These are phyloP conservation scores for Montipora capitata DNA, from an alignment of 92 coral and sea anemone genomes.

Conservation along the genomic window DNA sequence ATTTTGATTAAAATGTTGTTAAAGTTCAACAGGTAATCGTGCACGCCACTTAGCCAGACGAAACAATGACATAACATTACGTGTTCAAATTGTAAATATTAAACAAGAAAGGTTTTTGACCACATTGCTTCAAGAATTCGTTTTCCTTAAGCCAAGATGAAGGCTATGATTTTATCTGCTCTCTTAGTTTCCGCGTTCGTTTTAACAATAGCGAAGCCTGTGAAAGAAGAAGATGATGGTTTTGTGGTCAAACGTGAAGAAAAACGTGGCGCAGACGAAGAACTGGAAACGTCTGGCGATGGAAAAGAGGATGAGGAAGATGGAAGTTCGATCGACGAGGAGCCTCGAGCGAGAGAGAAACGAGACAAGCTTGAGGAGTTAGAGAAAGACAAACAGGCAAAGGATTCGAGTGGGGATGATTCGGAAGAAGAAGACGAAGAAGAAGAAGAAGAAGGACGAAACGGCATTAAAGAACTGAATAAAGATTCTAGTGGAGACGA, in stretches of 20 bases:
- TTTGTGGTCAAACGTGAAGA: neutral
- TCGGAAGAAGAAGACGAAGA: neutral
- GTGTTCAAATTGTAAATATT: constrained; percentile 4
- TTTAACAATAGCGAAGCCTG: constrained; percentile 27
- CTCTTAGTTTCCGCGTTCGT: constrained; percentile 7
- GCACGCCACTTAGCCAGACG: constrained; percentile 39
- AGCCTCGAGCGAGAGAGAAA: constrained; percentile 41
- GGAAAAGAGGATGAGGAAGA: constrained; percentile 45
- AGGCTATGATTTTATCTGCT: neutral
- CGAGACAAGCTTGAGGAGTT: neutral
- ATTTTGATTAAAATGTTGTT: neutral
- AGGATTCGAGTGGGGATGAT: constrained; percentile 48
- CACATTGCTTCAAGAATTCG: neutral
- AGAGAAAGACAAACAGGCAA: neutral
- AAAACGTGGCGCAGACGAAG: constrained; percentile 15
- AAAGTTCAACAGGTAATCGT: constrained; percentile 23
- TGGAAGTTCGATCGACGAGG: constrained; percentile 40
- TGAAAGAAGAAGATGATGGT: constrained; percentile 4
- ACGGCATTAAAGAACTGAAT: neutral
- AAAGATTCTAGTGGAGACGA: constrained; percentile 11
- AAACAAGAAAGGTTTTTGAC: neutral
- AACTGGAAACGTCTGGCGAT: constrained; percentile 28
- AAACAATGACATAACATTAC: constrained; percentile 58
- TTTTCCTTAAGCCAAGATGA: constrained; percentile 14
- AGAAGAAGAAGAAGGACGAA: neutral